Conservation (phyloP, 2,113 vertebrate species). For the Abramis brama region DNA sequence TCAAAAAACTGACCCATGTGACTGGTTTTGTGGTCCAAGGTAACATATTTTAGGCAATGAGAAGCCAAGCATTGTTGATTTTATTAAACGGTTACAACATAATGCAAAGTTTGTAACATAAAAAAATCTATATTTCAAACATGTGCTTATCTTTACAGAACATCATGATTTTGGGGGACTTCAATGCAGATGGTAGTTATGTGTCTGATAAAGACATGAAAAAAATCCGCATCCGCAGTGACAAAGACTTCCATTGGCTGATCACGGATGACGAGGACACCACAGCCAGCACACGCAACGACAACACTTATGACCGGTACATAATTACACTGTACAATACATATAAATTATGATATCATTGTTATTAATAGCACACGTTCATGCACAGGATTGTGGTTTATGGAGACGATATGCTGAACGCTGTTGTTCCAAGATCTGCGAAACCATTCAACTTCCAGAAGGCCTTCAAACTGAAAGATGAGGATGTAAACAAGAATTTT, state of each 20-base stretch:
- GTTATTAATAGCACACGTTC: not conserved
- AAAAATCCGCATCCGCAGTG: slow-evolving; percentile 61
- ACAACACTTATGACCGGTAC: slow-evolving; percentile 77
- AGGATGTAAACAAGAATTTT: slow-evolving; percentile 65
- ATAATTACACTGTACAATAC: not conserved
- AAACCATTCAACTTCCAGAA: slow-evolving; percentile 79
- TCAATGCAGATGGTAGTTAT: slow-evolving; percentile 75
- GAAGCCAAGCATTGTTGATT: not conserved
- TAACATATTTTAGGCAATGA: not conserved
- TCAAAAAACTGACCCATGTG: no score
- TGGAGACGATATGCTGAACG: slow-evolving; percentile 70
- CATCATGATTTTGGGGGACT: slow-evolving; percentile 76
- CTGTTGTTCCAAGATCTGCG: slow-evolving; percentile 73
- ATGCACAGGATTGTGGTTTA: slow-evolving; percentile 80
- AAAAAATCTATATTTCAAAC: not conserved
- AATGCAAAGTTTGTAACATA: not conserved
- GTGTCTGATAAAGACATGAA: slow-evolving; percentile 66
- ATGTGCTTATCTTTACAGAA: slow-evolving; percentile 62
- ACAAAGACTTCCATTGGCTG: slow-evolving; percentile 70
- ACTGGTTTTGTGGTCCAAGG: no score
- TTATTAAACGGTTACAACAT: no score
- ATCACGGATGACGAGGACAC: slow-evolving; percentile 74
- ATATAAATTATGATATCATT: not conserved
- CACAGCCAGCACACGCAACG: slow-evolving; percentile 66
- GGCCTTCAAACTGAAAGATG: slow-evolving; percentile 62